phyloP scores from a whole-genome alignment of 2,113 vertebrate genomes.

The Melospiza melodia region DNA sequence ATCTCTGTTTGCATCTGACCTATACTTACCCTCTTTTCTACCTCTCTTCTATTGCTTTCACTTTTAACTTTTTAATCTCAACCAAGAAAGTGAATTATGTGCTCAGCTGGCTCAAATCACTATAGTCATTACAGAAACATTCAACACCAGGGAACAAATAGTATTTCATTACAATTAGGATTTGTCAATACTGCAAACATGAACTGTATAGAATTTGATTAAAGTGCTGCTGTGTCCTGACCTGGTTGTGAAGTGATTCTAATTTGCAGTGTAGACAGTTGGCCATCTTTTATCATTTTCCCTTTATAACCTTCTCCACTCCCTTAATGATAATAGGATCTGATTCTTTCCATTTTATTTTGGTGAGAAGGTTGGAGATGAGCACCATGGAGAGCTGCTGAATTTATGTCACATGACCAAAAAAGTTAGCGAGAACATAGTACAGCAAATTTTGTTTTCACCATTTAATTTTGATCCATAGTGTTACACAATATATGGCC shows the following conservation, averaged over 20 bases:
- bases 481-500: background rate
- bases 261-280: background rate
- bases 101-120: background rate
- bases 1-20: background rate
- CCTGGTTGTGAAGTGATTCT: constrained; percentile 1
- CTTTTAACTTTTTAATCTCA: background rate
- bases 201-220: background rate
- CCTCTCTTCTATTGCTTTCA: background rate
- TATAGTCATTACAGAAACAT: background rate
- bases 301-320: background rate
- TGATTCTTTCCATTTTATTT: background rate
- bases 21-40: background rate
- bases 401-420: background rate
- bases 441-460: background rate
- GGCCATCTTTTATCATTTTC: background rate
- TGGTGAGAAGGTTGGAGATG: background rate
- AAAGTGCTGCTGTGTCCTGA: constrained; percentile 13
- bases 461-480: background rate
- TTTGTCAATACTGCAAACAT: constrained; percentile 27
- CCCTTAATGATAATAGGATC: background rate
- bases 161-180: constrained; percentile 38
- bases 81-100: constrained; percentile 3
- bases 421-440: background rate
- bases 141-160: constrained; percentile 16
- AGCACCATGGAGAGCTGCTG: background rate